A percentile compares a stretch with the other conserved stretches of the same genome.
Evolutionary conservation across 2,113 vertebrate species (phyloP).

Genomic region (Hymenochirus boettgeri): DNA sequence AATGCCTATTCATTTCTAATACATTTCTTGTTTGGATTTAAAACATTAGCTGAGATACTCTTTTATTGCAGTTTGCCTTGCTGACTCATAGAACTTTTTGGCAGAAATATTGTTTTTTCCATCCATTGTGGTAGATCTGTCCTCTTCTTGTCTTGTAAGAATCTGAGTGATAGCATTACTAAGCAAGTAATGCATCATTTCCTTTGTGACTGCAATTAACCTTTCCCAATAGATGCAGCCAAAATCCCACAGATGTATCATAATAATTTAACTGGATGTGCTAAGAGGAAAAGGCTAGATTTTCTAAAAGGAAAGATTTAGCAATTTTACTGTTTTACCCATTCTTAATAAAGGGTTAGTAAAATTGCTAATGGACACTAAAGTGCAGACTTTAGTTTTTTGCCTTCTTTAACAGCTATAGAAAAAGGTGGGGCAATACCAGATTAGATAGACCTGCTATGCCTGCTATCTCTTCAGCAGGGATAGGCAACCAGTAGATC

Average conservation of each 20-base stretch:
- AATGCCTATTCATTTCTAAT: too few species aligned
- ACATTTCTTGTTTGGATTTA: not conserved
- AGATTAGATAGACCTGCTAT: too few species aligned
- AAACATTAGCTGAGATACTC: not conserved
- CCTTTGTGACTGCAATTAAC: conserved; percentile 1
- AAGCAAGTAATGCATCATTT: conserved; percentile 4
- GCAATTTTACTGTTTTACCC: too few species aligned
- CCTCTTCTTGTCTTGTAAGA: not conserved
- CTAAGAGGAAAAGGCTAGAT: not conserved
- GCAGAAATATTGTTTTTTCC: not conserved
- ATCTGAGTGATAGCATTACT: conserved; percentile 1
- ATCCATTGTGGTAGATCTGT: not conserved
- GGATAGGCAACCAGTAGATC: too few species aligned
- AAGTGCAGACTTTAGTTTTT: too few species aligned
- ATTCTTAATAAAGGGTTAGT: too few species aligned
- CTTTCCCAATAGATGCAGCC: not conserved
- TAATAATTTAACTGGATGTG: not conserved
- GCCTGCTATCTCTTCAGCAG: too few species aligned
- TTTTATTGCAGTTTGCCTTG: not conserved
- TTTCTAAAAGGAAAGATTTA: not conserved
- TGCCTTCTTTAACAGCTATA: too few species aligned
- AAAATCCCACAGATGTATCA: not conserved
- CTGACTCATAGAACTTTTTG: not conserved
- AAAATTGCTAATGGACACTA: too few species aligned
- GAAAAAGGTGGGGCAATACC: too few species aligned